phyloP scores from a whole-genome alignment of 2,113 vertebrate genomes.

The Pagrus major region DNA sequence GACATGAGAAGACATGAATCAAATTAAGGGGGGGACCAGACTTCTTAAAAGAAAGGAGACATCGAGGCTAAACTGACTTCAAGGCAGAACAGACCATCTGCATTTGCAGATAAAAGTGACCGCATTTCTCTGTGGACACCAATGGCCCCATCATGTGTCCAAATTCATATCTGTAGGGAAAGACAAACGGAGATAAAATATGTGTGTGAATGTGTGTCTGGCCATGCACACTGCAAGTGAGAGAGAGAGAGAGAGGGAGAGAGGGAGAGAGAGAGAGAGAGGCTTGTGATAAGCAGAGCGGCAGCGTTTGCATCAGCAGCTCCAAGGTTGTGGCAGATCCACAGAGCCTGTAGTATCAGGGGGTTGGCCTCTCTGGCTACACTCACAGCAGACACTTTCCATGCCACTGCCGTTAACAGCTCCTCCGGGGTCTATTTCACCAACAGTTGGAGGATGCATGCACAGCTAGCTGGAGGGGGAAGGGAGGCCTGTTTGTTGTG shows the following conservation, averaged over 20 bases:
- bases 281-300: conserved; percentile 41
- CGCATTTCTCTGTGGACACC: conserved; percentile 26
- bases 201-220: neutral
- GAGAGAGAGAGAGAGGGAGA: neutral
- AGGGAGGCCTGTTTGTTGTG: conserved; percentile 76
- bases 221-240: neutral
- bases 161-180: conserved; percentile 26
- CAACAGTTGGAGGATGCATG: conserved; percentile 77
- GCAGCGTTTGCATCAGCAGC: conserved; percentile 44
- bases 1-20: conserved; percentile 16
- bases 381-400: conserved; percentile 71
- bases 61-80: conserved; percentile 12
- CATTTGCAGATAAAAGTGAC: conserved; percentile 38
- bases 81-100: conserved; percentile 18
- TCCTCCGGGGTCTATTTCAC: conserved; percentile 75
- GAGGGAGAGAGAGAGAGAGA: neutral
- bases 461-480: conserved; percentile 61
- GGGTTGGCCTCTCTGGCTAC: conserved; percentile 66
- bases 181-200: conserved; percentile 20
- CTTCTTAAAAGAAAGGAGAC: conserved; percentile 21
- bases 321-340: conserved; percentile 53
- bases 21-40: neutral
- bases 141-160: neutral
- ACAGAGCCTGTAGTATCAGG: conserved; percentile 55
- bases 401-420: conserved; percentile 77